A percentile compares a stretch with the other conserved stretches of the same genome.
Evolutionary conservation across 2,113 vertebrate genomes (phyloP).

Genomic region (Numida meleagris): DNA sequence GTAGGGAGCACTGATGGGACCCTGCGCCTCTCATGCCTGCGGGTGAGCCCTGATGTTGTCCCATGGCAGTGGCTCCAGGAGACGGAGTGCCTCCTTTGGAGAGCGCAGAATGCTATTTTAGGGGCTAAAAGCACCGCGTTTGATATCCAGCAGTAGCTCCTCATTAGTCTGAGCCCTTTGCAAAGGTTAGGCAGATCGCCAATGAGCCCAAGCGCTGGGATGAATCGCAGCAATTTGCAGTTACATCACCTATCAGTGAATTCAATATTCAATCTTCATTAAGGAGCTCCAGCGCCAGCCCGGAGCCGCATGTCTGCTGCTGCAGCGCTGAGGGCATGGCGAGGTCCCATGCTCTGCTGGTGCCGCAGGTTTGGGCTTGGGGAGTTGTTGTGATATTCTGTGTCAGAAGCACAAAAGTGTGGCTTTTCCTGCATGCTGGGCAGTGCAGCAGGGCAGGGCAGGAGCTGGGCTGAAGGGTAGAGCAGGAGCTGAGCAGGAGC

Average conservation of each 20-base stretch:
- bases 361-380: neutral
- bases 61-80: neutral
- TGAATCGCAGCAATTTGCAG: neutral
- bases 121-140: neutral
- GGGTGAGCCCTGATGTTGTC: fast-evolving
- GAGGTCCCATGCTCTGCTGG: fast-evolving
- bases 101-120: neutral
- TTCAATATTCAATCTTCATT: neutral
- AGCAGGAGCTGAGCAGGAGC: too few relatives aligned
- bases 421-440: neutral
- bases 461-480: too few relatives aligned
- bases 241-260: neutral
- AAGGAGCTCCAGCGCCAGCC: neutral
- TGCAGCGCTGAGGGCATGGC: neutral
- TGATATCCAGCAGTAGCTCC: neutral
- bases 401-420: neutral
- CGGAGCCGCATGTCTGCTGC: neutral
- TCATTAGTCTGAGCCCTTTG: neutral
- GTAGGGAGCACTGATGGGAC: conserved; percentile 55
- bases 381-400: neutral
- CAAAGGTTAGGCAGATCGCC: neutral
- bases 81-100: neutral
- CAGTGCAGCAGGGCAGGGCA: too few relatives aligned
- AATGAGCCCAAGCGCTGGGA: fast-evolving
- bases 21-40: neutral